phyloP scores from a whole-genome alignment of 2,888 invertebrate genomes.

The Phania funesta region DNA sequence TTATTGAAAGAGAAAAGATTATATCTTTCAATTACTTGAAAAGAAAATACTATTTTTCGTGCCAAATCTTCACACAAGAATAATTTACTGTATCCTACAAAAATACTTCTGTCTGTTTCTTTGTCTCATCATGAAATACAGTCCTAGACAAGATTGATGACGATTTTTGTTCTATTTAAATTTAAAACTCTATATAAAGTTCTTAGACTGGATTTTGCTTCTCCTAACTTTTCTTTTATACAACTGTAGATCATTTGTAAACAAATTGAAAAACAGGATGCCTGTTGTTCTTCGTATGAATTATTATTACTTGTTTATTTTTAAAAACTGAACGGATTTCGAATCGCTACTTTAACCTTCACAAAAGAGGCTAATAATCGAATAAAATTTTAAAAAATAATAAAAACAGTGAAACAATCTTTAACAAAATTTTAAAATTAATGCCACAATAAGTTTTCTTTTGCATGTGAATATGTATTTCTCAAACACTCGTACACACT shows the following conservation, averaged over 20 bases:
- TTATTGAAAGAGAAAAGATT: no score
- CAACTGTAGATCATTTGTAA: constrained; percentile 50
- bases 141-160: constrained; percentile 61
- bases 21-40: no score
- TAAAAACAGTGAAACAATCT: constrained; percentile 59
- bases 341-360: constrained; percentile 19
- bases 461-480: constrained; percentile 73
- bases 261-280: constrained; percentile 55
- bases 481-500: constrained; percentile 45
- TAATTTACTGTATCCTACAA: no score
- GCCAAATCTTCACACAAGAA: no score
- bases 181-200: background rate
- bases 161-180: constrained; percentile 19
- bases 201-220: no score
- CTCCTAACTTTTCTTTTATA: no score
- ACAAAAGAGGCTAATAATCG: background rate
- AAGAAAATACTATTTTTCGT: no score
- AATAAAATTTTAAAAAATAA: constrained; percentile 33
- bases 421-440: constrained; percentile 79
- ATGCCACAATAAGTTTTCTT: constrained; percentile 79
- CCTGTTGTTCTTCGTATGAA: constrained; percentile 49
- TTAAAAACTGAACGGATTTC: no score
- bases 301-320: no score
- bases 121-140: constrained; percentile 29
- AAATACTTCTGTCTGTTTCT: constrained; percentile 28